These are phyloP conservation scores for Branchellion lobata DNA, from an alignment of 2,888 invertebrate species.

Conservation along the genomic window DNA sequence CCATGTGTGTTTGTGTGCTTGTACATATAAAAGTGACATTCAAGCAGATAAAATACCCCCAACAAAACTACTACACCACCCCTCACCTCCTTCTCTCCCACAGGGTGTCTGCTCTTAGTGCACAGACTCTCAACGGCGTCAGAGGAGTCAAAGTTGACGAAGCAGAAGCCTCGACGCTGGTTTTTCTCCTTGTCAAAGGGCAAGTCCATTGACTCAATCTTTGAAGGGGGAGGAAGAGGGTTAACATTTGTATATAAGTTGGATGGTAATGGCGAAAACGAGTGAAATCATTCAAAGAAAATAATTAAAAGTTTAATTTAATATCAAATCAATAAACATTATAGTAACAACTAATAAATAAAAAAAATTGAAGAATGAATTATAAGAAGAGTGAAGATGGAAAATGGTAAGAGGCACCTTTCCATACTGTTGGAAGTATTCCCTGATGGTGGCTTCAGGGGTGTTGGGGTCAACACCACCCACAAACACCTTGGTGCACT, in stretches of 20 bases:
- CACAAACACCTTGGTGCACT: slow-evolving; percentile 40
- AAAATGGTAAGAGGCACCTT: too few species aligned
- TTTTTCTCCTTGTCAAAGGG: slow-evolving; percentile 49
- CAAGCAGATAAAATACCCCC: neutral
- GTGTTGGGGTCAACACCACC: slow-evolving; percentile 41
- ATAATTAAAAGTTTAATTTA: too few species aligned
- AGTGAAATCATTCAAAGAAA: too few species aligned
- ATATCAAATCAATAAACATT: too few species aligned
- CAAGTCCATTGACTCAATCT: slow-evolving; percentile 47
- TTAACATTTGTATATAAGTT: neutral
- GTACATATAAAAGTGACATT: neutral
- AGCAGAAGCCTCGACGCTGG: slow-evolving; percentile 48
- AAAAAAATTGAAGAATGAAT: too few species aligned
- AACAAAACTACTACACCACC: too few species aligned
- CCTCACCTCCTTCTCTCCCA: slow-evolving; percentile 44
- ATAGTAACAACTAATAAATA: too few species aligned
- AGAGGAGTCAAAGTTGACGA: slow-evolving; percentile 46
- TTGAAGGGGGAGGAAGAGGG: neutral
- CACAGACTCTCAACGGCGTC: slow-evolving; percentile 43
- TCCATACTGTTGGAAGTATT: slow-evolving; percentile 42
- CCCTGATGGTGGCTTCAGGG: slow-evolving; percentile 35
- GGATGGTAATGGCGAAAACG: too few species aligned
- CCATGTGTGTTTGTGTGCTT: neutral
- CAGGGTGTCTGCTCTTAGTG: slow-evolving; percentile 33
- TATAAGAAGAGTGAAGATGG: too few species aligned